phyloP scores from a whole-genome alignment of 2,888 invertebrate genomes.

The Malacosoma neustria region DNA sequence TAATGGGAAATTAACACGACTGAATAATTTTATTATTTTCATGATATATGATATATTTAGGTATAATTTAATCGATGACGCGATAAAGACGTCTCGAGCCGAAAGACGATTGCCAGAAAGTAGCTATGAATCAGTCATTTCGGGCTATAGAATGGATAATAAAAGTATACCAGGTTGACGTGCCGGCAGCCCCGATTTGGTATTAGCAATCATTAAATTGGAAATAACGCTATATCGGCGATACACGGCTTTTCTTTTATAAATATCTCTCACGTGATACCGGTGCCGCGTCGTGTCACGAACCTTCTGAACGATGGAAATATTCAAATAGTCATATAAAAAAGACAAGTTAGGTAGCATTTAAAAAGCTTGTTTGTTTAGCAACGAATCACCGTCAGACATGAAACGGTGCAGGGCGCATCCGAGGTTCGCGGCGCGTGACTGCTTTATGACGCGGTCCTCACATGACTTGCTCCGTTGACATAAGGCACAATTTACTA shows the following conservation, averaged over 20 bases:
- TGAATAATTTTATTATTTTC: slow-evolving; percentile 1
- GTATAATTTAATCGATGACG: not conserved
- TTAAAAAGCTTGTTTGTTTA: slow-evolving; percentile 74
- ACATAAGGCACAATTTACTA: slow-evolving; percentile 20
- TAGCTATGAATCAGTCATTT: slow-evolving; percentile 20
- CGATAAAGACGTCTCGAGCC: not conserved
- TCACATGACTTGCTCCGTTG: slow-evolving; percentile 15
- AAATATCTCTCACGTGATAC: slow-evolving; percentile 72
- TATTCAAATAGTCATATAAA: slow-evolving; percentile 74
- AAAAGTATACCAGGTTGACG: slow-evolving; percentile 50
- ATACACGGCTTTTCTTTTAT: slow-evolving; percentile 72
- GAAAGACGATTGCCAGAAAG: not conserved
- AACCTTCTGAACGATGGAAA: slow-evolving; percentile 66
- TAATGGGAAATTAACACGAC: slow-evolving; percentile 34
- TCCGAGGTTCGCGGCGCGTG: slow-evolving; percentile 29
- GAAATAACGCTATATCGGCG: slow-evolving; percentile 70
- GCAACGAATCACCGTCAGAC: slow-evolving; percentile 69
- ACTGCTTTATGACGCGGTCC: slow-evolving; percentile 25
- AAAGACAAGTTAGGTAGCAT: slow-evolving; percentile 74
- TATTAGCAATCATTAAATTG: slow-evolving; percentile 75
- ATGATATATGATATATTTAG: not conserved
- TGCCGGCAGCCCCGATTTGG: slow-evolving; percentile 57
- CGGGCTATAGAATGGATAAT: slow-evolving; percentile 33
- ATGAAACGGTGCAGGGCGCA: slow-evolving; percentile 61
- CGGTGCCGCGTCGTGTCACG: slow-evolving; percentile 71